Conservation (phyloP, 2,113 vertebrate species). For the Saguinus midas region DNA sequence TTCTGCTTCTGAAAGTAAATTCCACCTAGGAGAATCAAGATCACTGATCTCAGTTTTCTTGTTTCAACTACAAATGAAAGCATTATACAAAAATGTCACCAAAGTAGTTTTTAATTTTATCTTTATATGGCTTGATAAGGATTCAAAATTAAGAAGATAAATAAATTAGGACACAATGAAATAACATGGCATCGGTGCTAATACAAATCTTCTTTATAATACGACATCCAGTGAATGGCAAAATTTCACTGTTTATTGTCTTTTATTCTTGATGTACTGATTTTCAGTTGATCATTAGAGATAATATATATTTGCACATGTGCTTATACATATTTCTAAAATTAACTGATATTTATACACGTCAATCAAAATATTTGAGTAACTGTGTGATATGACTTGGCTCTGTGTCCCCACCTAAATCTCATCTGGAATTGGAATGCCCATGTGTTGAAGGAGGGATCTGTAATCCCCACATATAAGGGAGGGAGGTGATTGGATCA, state of each 20-base stretch:
- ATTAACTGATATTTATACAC: not conserved
- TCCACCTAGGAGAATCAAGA: not conserved
- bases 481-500: too few species aligned
- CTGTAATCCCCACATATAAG: too few species aligned
- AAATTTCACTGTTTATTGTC: not conserved
- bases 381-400: not conserved
- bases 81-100: not conserved
- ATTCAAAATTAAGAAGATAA: conserved; percentile 1
- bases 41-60: not conserved
- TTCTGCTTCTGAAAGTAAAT: not conserved
- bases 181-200: not conserved
- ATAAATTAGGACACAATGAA: not conserved
- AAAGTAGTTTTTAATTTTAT: not conserved
- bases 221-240: not conserved
- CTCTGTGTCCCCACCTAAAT: too few species aligned
- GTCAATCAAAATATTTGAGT: not conserved
- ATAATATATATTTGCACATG: not conserved
- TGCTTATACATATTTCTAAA: not conserved
- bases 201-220: not conserved
- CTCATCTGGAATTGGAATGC: too few species aligned
- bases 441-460: too few species aligned
- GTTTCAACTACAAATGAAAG: not conserved
- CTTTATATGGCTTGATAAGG: not conserved
- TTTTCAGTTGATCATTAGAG: not conserved
- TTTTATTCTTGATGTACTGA: not conserved